These are phyloP conservation scores for Petrolisthes manimaculis DNA, from an alignment of 2,888 invertebrate genomes.

Conservation along the genomic window DNA sequence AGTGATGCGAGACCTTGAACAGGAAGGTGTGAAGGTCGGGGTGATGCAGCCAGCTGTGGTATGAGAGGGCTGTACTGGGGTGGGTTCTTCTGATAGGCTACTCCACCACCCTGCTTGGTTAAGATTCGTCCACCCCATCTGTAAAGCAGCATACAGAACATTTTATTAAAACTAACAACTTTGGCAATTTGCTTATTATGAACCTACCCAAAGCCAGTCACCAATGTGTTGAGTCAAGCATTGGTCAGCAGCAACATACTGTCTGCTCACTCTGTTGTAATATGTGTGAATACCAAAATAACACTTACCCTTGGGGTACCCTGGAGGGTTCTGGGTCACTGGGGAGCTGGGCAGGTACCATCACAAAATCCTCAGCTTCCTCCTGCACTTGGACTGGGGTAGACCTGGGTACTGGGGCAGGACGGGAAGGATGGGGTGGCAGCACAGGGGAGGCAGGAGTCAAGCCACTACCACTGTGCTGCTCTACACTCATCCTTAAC, in stretches of 20 bases:
- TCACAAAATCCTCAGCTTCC: constrained; percentile 82
- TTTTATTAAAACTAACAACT: too few relatives aligned
- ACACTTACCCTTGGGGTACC: constrained; percentile 50
- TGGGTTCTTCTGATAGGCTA: constrained; percentile 51
- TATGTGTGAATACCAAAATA: not conserved
- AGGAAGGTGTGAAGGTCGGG: constrained; percentile 54
- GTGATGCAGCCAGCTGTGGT: constrained; percentile 50
- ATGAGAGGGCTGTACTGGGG: constrained; percentile 55
- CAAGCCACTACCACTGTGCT: constrained; percentile 42
- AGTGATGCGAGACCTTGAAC: constrained; percentile 43
- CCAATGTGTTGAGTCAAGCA: too few relatives aligned
- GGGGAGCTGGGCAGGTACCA: constrained; percentile 76
- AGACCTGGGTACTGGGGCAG: constrained; percentile 31
- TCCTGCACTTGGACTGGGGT: constrained; percentile 73
- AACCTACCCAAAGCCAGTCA: too few relatives aligned
- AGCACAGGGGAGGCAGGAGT: constrained; percentile 48
- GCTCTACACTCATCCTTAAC: constrained; percentile 59
- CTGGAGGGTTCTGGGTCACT: constrained; percentile 62
- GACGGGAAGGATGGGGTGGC: not conserved
- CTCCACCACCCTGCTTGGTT: constrained; percentile 30
- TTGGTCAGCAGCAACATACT: too few relatives aligned
- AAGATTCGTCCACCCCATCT: constrained; percentile 51
- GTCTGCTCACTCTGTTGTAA: not conserved
- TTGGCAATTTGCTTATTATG: too few relatives aligned
- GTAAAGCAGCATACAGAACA: not conserved